Percentiles rank a stretch among this genome's conserved stretches.
phyloP scores from a whole-genome alignment of 2,888 invertebrate genomes.

The Ormyrus nitidulus region DNA sequence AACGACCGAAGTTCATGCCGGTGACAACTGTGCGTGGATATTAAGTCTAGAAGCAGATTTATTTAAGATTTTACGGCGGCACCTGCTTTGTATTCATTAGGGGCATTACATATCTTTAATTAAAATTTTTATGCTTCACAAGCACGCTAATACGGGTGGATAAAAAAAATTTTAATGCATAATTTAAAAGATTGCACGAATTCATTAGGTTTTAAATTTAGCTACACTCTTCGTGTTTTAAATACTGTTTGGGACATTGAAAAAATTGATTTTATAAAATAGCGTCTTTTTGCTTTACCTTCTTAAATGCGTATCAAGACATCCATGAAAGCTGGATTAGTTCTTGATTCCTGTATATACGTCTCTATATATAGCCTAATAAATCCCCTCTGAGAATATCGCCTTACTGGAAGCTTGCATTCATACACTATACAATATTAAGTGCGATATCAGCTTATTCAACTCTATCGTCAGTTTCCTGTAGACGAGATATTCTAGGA shows the following conservation, averaged over 20 bases:
- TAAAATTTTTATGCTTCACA: not conserved
- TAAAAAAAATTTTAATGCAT: no score
- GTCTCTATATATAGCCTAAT: not conserved
- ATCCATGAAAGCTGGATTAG: not conserved
- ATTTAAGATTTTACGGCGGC: conserved; percentile 2
- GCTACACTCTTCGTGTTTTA: no score
- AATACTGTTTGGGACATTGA: no score
- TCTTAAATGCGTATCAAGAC: no score
- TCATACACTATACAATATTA: conserved; percentile 5
- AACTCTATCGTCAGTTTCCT: no score
- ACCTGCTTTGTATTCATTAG: not conserved
- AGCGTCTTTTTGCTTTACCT: no score
- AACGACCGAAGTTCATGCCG: not conserved
- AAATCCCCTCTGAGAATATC: conserved; percentile 5
- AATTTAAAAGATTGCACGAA: no score
- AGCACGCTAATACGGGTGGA: no score
- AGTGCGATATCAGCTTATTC: not conserved
- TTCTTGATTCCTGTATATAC: not conserved
- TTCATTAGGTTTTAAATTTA: no score
- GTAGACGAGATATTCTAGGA: no score
- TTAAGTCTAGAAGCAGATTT: not conserved
- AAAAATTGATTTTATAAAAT: no score
- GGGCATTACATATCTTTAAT: not conserved
- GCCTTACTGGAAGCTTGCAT: not conserved
- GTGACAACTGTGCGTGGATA: not conserved